Conservation (phyloP, 1,140 invertebrate species). For the Homalodisca vitripennis region DNA sequence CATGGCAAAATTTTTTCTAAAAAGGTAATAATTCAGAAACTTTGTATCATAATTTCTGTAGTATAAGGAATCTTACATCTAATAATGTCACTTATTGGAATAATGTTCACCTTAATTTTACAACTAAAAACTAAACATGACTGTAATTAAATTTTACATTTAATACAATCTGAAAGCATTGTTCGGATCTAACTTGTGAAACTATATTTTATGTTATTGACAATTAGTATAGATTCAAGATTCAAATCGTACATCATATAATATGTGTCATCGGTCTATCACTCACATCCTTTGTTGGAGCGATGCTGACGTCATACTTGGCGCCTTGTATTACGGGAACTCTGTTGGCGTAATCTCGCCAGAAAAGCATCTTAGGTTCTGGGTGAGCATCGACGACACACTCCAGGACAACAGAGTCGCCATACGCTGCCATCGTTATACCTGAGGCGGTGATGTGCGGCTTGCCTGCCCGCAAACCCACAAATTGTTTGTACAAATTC, state of each 20-base stretch:
- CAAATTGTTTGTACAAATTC: neutral
- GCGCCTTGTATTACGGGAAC: constrained; percentile 70
- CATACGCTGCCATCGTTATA: constrained; percentile 68
- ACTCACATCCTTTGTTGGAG: constrained; percentile 55
- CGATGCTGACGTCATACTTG: constrained; percentile 64
- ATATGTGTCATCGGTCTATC: too few relatives aligned
- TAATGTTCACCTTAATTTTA: too few relatives aligned
- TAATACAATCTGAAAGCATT: too few relatives aligned
- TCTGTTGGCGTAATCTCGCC: constrained; percentile 66
- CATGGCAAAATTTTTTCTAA: too few relatives aligned
- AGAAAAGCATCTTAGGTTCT: constrained; percentile 75
- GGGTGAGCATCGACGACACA: constrained; percentile 75
- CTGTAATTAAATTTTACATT: neutral
- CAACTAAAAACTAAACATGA: too few relatives aligned
- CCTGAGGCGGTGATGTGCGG: constrained; percentile 72
- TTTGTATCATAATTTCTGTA: too few relatives aligned
- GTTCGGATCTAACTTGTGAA: neutral
- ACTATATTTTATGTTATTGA: constrained; percentile 6
- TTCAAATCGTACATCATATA: neutral
- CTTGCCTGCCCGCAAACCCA: constrained; percentile 54
- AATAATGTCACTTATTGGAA: too few relatives aligned
- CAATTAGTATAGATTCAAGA: neutral
- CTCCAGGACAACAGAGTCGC: constrained; percentile 68
- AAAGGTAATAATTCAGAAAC: too few relatives aligned
- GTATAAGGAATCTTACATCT: too few relatives aligned